Evolutionary conservation across 2,888 invertebrate species (phyloP), one percentile per base, ranked within the genome.

Genomic region (Rhagium mordax): DNA sequence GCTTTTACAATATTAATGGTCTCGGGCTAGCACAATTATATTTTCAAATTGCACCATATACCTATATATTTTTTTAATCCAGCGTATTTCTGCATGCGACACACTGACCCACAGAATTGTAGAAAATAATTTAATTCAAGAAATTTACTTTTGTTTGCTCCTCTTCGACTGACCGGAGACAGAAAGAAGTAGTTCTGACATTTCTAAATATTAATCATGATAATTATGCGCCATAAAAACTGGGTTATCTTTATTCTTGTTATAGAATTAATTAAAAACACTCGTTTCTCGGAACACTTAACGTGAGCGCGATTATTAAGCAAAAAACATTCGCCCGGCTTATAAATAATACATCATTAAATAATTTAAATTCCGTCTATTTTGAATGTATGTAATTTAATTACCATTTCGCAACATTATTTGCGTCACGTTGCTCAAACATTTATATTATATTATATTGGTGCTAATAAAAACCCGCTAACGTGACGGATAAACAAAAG

Each of bases 341-440:
- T 57, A 55, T 57, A 67, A 67, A 67, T 67, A 67, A 67, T 67
- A 47, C 57, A 67, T 67, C 21, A 41, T 57, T 57, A 67, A 67
- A 67, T 57, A 67, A 67, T 57, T 67, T 67, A 57, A 67, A 67
- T 55, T 67, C 21, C 57, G 47, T 67, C 67, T 47, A 27, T 67
- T 66, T 55, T 55, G 57, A 24, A 67, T 57, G 55, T 67, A 67
- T 57, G 55, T 67, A 67, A 57, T 67, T 53, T 65, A 47, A 57
- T 57, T 41, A 48, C n/a, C 7, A 48, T 67, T 67, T 67, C 57
- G 57, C 57, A 67, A 67, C 33, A 24, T 7, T 13, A 55, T 41
- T 29, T 65, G 65, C 65, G 65, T 65, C 67, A 67, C 67, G 47
- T 55, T 53, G n/a, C 55, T 57, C 67, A 67, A 67, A 67, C 57